phyloP scores from a whole-genome alignment of 2,888 invertebrate species.

The Drosophila formosana region DNA sequence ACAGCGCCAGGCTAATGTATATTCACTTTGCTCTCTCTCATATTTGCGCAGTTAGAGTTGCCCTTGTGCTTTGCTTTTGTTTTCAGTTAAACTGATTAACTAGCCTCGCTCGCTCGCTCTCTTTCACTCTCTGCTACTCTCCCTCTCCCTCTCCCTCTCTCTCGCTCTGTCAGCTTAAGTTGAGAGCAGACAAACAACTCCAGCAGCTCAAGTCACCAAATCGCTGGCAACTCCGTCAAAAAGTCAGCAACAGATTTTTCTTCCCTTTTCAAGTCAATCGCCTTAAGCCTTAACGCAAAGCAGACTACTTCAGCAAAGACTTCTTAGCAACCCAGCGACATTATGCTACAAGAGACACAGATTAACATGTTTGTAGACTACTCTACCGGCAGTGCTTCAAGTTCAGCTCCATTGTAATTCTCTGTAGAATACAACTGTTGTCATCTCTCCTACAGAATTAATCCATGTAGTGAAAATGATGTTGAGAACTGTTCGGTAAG shows the following conservation, averaged over 20 bases:
- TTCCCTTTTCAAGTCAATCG: background rate
- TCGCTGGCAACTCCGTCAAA: constrained; percentile 12
- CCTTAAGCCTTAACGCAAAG: constrained; percentile 11
- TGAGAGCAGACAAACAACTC: constrained; percentile 13
- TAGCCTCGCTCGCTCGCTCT: constrained; percentile 21
- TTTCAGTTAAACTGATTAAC: constrained; percentile 67
- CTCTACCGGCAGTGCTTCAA: background rate
- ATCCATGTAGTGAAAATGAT: no score
- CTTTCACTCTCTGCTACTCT: background rate
- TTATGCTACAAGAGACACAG: background rate
- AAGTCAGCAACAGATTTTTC: constrained; percentile 27
- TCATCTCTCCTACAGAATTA: no score
- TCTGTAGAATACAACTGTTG: no score
- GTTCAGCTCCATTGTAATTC: background rate
- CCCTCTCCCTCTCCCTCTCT: background rate
- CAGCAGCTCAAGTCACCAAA: constrained; percentile 8
- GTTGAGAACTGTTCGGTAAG: no score
- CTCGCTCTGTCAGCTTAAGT: constrained; percentile 41
- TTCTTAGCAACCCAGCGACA: background rate
- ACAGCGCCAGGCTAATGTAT: constrained; percentile 46
- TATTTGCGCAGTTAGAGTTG: constrained; percentile 37
- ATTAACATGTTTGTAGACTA: constrained; percentile 8
- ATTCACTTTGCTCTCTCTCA: constrained; percentile 25
- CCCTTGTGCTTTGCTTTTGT: constrained; percentile 38
- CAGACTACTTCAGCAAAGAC: background rate